Base-by-base conservation (phyloP, 1,140 invertebrate species). In the Condylostylus longicornis region DNA sequence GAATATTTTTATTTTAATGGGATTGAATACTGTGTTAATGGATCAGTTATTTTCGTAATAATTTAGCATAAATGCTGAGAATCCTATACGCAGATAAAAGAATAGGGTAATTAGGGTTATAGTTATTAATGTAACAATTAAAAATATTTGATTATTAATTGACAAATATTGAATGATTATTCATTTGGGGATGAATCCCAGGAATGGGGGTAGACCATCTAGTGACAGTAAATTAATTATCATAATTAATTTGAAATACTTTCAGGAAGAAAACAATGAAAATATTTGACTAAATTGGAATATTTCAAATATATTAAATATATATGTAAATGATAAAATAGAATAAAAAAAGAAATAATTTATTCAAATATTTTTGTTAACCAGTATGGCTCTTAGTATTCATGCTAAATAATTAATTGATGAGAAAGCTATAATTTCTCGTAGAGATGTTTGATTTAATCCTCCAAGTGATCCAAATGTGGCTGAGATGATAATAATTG, bases 111-210 rank as follows among this genome's bases (percentile, higher is more conserved):
- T 55, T 56, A 66, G 53, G 27, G 63, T 63, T 50, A 51, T 46
- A 54, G 64, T 55, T 44, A 65, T 51, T 53, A 66, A 49, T 46
- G 62, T 47, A 33, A 57, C 50, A 46, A 46, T 46, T 52, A 59
- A 31, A 40, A 60, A 32, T 47, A 47, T 55, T 45, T 56, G 50
- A 23, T 60, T 61, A 51, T 44, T 54, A 41, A 43, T 37, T 38
- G 58, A 58, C 58, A 66, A 38, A 46, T 49, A 50, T 52, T 67
- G 58, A 48, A 67, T 65, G 40, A 61, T 50, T 45, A 68, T 41
- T 62, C 63, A 68, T 65, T 69, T 69, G 19, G 64, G 58, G 9
- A 68, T 47, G 59, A 69, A 69, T 61, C 62, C 66, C 44, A 68
- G 47, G 52, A 69, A 68, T 4, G 66, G 65, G 0, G 65, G 67